Base-by-base conservation (phyloP, 2,888 invertebrate species). In the Coremacera marginata region DNA sequence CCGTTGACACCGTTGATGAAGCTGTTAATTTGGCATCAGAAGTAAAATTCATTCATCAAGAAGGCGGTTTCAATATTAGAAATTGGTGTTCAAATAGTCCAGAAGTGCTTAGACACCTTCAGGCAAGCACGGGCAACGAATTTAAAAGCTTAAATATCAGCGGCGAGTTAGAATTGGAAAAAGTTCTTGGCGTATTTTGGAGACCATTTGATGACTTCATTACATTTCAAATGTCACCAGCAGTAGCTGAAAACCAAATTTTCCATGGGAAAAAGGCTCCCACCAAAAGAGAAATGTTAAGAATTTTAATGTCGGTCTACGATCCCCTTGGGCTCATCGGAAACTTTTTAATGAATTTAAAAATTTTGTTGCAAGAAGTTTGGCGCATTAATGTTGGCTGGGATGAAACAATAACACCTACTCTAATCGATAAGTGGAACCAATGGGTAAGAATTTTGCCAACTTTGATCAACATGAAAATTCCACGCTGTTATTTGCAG, bases 41-140 rank as follows among this genome's bases (percentile, higher is more conserved):
- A n/a, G 68, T 78, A 5, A 60, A 16, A 57, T 75, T 51, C 22
- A 52, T 75, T 37, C 78, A 75, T 62, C 68, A 67, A 4, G 57
- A 78, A 62, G 75, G 51, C 16, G 75, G 75, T 25, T 75, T 78
- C 22, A 78, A 78, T 60, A 75, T 71, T 25, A 79, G 75, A n/a
- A n/a, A n/a, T n/a, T n/a, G n/a, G n/a, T n/a, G n/a, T n/a, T n/a
- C n/a, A n/a, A n/a, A n/a, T n/a, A n/a, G n/a, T n/a, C n/a, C n/a
- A n/a, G n/a, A n/a, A n/a, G n/a, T n/a, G n/a, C n/a, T n/a, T n/a
- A n/a, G n/a, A n/a, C n/a, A n/a, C n/a, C n/a, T n/a, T n/a, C n/a
- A n/a, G n/a, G n/a, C n/a, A n/a, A n/a, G n/a, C n/a, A n/a, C n/a
- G n/a, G n/a, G n/a, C n/a, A n/a, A n/a, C n/a, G n/a, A n/a, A n/a